Base-by-base conservation (phyloP, 2,113 vertebrate species). In the Festucalex cinctus region DNA sequence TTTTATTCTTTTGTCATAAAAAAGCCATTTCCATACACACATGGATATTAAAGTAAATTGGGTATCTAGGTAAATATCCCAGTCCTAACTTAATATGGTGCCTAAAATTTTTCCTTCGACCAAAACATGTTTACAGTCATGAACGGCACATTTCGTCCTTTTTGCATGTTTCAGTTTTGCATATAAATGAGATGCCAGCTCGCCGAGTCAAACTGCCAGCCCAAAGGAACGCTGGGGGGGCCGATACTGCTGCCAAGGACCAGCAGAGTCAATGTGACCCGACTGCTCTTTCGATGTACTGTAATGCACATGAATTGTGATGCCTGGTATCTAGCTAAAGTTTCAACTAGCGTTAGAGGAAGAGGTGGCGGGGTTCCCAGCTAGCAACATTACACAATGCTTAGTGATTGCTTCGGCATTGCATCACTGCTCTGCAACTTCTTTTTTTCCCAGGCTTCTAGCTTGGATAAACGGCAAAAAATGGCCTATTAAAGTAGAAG, bases 401-500 rank as follows among this genome's bases (percentile, higher is more conserved):
- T 65, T 73, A 54, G 56, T 16, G 83, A 83, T 90, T 90, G 77
- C 87, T 67, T 16, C 58, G 6, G 44, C 63, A 63, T 91, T 91
- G 88, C 90, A 88, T 90, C 90, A 91, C 77, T 71, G 59, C 63
- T 49, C 64, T 44, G 58, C 71, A 72, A 78, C 53, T 73, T 65
- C 65, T 63, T 63, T 13, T 44, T 37, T 66, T 26, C 68, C 69
- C 49, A 32, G 54, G 57, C 65, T 65, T 57, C 24, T 28, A 28
- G 37, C 39, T 24, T 22, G 36, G 9, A 61, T 37, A 65, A 75
- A 67, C 73, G 62, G 59, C 26, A 56, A 53, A 53, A 53, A 53
- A 53, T 24, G 9, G 20, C n/a, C 44, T 46, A 46, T 17, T 46
- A 46, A 46, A 46, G 20, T 14, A 13, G 5, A 26, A 13, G 51